Evolutionary conservation across 1,140 invertebrate species (phyloP).

Genomic region (Drosophila tsacasi): DNA sequence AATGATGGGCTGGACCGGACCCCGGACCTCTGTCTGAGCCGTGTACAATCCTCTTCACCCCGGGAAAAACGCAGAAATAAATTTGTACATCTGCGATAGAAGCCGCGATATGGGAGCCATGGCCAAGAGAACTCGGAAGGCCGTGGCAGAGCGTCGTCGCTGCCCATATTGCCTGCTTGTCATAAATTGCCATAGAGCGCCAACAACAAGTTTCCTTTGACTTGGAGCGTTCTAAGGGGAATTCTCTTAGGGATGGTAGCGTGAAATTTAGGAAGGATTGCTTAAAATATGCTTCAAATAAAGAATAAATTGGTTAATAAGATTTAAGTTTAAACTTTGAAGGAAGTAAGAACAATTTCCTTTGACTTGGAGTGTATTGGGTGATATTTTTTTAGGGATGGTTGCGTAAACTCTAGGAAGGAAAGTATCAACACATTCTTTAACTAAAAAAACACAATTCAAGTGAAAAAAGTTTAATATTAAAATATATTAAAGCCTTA

Average conservation of each 20-base stretch:
- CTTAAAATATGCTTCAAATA: not conserved
- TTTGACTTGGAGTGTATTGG: too few species aligned
- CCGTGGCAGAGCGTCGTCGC: conserved; percentile 27
- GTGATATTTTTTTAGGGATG: too few species aligned
- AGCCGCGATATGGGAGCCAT: conserved; percentile 67
- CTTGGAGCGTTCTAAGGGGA: conserved; percentile 15
- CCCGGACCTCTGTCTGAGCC: not conserved
- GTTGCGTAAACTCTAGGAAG: too few species aligned
- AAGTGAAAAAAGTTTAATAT: too few species aligned
- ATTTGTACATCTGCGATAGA: conserved; percentile 76
- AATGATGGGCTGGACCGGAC: conserved; percentile 62
- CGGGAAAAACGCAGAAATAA: conserved; percentile 63
- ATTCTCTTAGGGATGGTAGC: conserved; percentile 30
- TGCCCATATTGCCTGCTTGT: conserved; percentile 73
- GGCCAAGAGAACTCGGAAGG: conserved; percentile 39
- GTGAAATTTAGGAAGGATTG: not conserved
- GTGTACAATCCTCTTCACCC: not conserved
- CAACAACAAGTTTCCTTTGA: conserved; percentile 60
- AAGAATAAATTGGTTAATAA: too few species aligned
- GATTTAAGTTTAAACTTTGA: too few species aligned
- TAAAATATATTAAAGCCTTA: not conserved
- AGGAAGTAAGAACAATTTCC: too few species aligned
- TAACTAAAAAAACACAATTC: too few species aligned
- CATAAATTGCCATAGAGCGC: conserved; percentile 75
- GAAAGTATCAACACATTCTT: too few species aligned